phyloP scores from a whole-genome alignment of 2,797 vertebrate genomes.

The Pterois miles region DNA sequence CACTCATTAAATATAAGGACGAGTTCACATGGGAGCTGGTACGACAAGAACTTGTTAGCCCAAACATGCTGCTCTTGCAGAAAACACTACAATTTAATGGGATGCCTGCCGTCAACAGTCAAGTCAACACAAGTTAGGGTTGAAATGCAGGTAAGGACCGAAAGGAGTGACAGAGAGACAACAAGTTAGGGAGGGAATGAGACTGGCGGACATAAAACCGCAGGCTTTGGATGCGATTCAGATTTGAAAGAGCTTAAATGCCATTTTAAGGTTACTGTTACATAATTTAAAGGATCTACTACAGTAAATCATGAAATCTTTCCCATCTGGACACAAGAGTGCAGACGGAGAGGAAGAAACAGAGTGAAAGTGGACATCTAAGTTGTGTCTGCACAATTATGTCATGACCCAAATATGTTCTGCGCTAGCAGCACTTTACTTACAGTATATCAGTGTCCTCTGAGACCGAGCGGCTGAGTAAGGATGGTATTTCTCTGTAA shows the following conservation, averaged over 20 bases:
- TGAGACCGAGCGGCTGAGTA: slow-evolving; percentile 25
- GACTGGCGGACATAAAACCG: not conserved
- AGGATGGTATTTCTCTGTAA: slow-evolving; percentile 36
- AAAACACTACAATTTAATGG: slow-evolving; percentile 43
- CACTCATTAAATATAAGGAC: slow-evolving; percentile 70
- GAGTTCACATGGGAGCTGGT: slow-evolving; percentile 52
- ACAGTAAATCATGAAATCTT: slow-evolving; percentile 16
- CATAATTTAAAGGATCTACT: slow-evolving; percentile 24
- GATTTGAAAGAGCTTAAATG: not conserved
- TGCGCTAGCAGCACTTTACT: slow-evolving; percentile 57
- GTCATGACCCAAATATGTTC: slow-evolving; percentile 67
- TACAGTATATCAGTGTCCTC: slow-evolving; percentile 29
- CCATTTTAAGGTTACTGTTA: slow-evolving; percentile 9
- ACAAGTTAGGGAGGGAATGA: not conserved
- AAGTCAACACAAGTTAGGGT: slow-evolving; percentile 33
- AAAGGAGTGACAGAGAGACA: not conserved
- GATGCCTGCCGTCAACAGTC: slow-evolving; percentile 1
- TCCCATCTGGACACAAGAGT: slow-evolving; percentile 22
- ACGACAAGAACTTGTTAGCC: slow-evolving; percentile 56
- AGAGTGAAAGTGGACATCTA: slow-evolving; percentile 29
- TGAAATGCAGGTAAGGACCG: slow-evolving; percentile 16
- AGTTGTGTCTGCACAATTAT: slow-evolving; percentile 55
- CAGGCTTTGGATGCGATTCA: slow-evolving; percentile 14
- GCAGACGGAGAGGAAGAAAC: slow-evolving; percentile 22
- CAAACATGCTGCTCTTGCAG: slow-evolving; percentile 46